Conservation (phyloP, 2,888 invertebrate genomes). For the Tillus elongatus region DNA sequence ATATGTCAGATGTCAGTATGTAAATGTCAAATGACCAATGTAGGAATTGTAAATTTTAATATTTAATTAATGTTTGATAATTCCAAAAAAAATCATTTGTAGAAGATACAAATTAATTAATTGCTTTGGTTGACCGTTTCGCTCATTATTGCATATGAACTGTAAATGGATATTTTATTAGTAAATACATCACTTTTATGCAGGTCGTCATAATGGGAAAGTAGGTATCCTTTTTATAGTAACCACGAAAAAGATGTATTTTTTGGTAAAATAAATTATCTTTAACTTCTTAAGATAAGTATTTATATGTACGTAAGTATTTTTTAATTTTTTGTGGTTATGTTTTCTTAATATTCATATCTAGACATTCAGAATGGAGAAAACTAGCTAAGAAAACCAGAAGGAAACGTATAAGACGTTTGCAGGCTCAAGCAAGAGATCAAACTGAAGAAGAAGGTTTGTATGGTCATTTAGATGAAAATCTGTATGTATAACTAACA, state of each 20-base stretch:
- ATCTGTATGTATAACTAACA: not conserved
- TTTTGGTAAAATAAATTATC: not conserved
- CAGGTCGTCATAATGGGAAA: conserved; percentile 38
- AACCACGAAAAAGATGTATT: conserved; percentile 11
- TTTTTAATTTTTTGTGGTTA: conserved; percentile 21
- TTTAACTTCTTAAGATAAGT: not conserved
- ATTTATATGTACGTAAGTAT: not conserved
- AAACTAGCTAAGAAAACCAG: conserved; percentile 62
- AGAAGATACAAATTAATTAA: no score
- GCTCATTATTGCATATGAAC: no score
- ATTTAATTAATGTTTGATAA: no score
- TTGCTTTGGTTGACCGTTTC: no score
- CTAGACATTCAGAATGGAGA: conserved; percentile 62
- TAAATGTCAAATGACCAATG: no score
- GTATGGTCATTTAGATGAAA: conserved; percentile 8
- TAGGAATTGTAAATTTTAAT: no score
- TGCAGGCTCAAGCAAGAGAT: conserved; percentile 51
- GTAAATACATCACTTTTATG: no score
- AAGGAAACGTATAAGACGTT: conserved; percentile 56
- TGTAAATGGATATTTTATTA: no score
- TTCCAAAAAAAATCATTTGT: no score
- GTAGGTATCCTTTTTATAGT: conserved; percentile 40
- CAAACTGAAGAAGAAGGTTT: conserved; percentile 38
- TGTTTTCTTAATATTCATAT: conserved; percentile 38
- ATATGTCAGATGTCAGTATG: no score